Evolutionary conservation across 2,797 vertebrate genomes (phyloP).

Genomic region (Glossophaga mutica): DNA sequence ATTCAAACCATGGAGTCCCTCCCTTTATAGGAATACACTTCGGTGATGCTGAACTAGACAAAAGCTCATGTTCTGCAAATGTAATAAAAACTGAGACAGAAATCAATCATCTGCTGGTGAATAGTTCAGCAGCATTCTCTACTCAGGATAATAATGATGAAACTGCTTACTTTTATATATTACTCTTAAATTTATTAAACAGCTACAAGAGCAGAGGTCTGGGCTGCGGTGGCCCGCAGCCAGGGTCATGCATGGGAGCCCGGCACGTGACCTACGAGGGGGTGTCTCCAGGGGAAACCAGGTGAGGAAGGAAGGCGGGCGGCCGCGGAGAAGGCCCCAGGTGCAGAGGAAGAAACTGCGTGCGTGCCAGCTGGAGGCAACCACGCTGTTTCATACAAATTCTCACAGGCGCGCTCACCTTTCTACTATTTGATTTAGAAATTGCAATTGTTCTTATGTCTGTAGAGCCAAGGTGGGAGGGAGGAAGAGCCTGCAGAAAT

Average conservation of each 20-base stretch:
- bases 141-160: neutral
- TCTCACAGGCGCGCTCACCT: conserved; percentile 21
- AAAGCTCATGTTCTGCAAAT: conserved; percentile 34
- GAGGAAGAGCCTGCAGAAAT: neutral
- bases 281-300: neutral
- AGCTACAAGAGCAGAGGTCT: conserved; percentile 51
- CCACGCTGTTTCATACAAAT: conserved; percentile 7
- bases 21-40: neutral
- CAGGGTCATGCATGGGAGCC: neutral
- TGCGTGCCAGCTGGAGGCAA: neutral
- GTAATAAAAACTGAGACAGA: conserved; percentile 16
- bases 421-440: conserved; percentile 38
- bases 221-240: neutral
- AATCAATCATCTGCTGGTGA: neutral
- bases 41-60: conserved; percentile 1
- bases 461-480: neutral
- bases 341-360: conserved; percentile 3
- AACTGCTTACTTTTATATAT: conserved; percentile 28
- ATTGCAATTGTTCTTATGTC: neutral
- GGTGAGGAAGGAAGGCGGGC: neutral
- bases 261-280: neutral
- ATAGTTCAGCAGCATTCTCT: conserved; percentile 13
- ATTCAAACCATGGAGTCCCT: neutral
- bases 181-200: conserved; percentile 64
- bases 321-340: neutral